Percentiles rank a stretch among this genome's conserved stretches.
Conservation (phyloP, 2,113 vertebrate genomes). For the Anarhynchus alexandrinus region DNA sequence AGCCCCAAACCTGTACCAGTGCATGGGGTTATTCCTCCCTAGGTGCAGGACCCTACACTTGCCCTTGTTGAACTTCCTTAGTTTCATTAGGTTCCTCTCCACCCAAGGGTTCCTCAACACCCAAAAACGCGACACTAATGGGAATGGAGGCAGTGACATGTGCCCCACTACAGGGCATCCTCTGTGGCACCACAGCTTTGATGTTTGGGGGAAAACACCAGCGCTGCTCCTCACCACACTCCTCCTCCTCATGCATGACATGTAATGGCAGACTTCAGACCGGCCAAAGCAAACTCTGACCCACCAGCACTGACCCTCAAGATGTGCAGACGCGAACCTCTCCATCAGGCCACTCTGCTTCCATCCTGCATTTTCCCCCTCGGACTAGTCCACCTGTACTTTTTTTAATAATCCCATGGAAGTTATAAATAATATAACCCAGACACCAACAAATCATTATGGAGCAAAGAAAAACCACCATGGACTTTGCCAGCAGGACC, state of each 20-base stretch:
- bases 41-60: too few species aligned
- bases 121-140: neutral
- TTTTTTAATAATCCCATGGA: neutral
- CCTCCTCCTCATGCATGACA: neutral
- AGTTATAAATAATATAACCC: neutral
- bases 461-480: neutral
- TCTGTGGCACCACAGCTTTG: neutral
- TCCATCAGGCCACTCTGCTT: neutral
- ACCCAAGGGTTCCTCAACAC: neutral
- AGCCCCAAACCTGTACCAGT: too few species aligned
- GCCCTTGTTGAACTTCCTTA: too few species aligned
- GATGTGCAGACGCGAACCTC: neutral
- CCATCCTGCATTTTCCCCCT: fast-evolving
- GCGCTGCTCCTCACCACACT: neutral
- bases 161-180: neutral
- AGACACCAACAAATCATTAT: neutral
- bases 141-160: neutral
- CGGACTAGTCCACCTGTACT: neutral
- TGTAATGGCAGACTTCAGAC: neutral
- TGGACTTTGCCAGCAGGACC: neutral
- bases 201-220: neutral
- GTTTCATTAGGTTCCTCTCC: too few species aligned
- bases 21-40: too few species aligned
- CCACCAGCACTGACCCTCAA: neutral
- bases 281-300: neutral